Evolutionary conservation across 2,888 invertebrate species (phyloP).

Genomic region (Latrodectus elegans): DNA sequence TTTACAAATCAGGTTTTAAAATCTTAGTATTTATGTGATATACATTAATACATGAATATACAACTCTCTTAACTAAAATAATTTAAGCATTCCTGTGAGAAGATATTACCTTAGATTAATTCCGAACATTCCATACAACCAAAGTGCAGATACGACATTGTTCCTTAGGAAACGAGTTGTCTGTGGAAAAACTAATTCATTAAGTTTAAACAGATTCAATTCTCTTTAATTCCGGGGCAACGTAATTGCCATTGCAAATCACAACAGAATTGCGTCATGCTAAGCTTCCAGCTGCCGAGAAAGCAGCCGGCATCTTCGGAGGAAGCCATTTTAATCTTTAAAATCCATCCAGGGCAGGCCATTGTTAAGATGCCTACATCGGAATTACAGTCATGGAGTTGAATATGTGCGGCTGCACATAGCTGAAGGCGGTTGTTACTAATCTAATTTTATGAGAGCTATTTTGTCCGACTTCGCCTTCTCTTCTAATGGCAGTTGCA

Average conservation of each 20-base stretch:
- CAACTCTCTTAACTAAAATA: too few relatives aligned
- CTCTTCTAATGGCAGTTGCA: conserved; percentile 45
- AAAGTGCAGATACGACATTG: neutral
- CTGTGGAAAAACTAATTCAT: neutral
- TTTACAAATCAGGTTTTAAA: too few relatives aligned
- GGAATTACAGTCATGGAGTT: conserved; percentile 25
- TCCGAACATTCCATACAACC: neutral
- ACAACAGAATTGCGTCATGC: too few relatives aligned
- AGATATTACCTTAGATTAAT: neutral
- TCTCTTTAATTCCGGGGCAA: too few relatives aligned
- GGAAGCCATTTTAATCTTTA: conserved; percentile 19
- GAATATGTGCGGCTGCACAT: conserved; percentile 25
- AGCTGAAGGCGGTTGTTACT: conserved; percentile 37
- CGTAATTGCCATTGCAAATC: too few relatives aligned
- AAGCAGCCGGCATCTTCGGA: neutral
- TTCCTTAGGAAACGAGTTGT: neutral
- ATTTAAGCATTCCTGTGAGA: too few relatives aligned
- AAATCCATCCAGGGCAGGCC: neutral
- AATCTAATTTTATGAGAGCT: conserved; percentile 61
- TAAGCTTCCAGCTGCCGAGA: neutral
- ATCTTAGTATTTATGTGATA: too few relatives aligned
- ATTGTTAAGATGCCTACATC: conserved; percentile 34
- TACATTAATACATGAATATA: too few relatives aligned
- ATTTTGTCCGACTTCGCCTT: conserved; percentile 56
- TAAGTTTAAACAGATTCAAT: neutral